Base-by-base conservation (phyloP, 2,797 vertebrate species). In the Halcyon leucocephala region DNA sequence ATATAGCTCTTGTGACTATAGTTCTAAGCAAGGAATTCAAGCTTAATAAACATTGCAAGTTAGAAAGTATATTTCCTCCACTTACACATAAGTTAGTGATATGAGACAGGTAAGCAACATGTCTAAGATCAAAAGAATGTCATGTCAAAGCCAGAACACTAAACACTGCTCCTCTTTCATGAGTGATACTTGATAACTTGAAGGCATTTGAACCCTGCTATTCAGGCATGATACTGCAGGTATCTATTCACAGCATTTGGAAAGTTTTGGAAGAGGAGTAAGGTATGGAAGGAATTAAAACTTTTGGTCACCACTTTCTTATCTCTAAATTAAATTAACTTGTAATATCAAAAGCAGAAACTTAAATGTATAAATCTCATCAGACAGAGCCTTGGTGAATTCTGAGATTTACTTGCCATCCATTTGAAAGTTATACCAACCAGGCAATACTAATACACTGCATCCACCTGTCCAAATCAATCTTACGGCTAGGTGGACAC, bases 391-490 rank as follows among this genome's bases (percentile, higher is more conserved):
- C 18, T 57, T 55, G 12, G 31, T 60, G 52, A 95, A 78, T 70
- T 70, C 37, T n/a, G 48, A 60, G 29, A 81, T 88, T 83, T 37
- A 61, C 10, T 35, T 78, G 61, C 29, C 33, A 69, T 52, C 41
- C 49, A 42, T 65, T 54, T 73, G 64, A 91, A 92, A 64, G 61
- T 85, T 77, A 80, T 6, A 76, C 26, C 67, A 73, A 60, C n/a
- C 41, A 77, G 28, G 44, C 64, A 85, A 42, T 31, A 39, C 49
- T 42, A 92, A 84, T 37, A 86, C 25, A 58, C 20, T 66, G 60
- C 16, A 79, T 37, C 52, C 72, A 94, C 48, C 78, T 86, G 93
- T 62, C 82, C 52, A 87, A 80, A 90, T 80, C 90, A 92, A 71
- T 92, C 86, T 95, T 57, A 76, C 0, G 4, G 37, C 37, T 90